Conservation (phyloP, 1,140 invertebrate species). For the Drosophila truncata region DNA sequence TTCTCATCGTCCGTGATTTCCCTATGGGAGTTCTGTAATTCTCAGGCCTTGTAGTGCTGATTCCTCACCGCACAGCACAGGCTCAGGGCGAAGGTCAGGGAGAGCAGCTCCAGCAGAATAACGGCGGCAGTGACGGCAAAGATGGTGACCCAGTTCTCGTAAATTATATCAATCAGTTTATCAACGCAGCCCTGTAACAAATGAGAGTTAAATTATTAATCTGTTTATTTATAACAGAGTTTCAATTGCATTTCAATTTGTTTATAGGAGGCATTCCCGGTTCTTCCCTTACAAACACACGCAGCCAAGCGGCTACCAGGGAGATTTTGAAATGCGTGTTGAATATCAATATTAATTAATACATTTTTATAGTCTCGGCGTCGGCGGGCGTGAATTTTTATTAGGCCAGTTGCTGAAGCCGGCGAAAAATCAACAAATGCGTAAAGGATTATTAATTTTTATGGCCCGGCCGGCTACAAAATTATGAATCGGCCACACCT, state of each 20-base stretch:
- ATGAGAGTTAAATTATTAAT: constrained; percentile 43
- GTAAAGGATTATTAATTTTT: constrained; percentile 68
- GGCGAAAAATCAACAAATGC: constrained; percentile 18
- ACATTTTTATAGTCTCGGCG: constrained; percentile 55
- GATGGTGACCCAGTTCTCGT: constrained; percentile 88
- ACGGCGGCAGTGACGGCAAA: constrained; percentile 89
- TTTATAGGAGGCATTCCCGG: constrained; percentile 41
- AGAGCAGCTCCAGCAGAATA: constrained; percentile 90
- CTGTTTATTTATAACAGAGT: constrained; percentile 7
- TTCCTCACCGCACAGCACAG: constrained; percentile 91
- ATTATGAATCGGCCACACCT: constrained; percentile 49
- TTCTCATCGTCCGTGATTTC: constrained; percentile 84
- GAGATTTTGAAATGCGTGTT: constrained; percentile 50
- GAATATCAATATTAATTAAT: constrained; percentile 78
- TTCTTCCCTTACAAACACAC: neutral
- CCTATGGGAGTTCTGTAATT: constrained; percentile 85
- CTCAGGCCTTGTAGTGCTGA: constrained; percentile 90
- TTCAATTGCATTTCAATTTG: constrained; percentile 46
- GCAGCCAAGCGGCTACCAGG: neutral
- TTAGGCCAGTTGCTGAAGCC: constrained; percentile 25
- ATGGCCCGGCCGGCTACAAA: constrained; percentile 28
- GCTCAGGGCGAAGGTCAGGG: constrained; percentile 92
- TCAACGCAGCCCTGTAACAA: constrained; percentile 90
- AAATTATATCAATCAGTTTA: constrained; percentile 88
- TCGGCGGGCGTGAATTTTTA: constrained; percentile 58